Percentiles rank a stretch among this genome's conserved stretches.
phyloP scores from a whole-genome alignment of 1,140 invertebrate genomes.

The Venturia canescens region DNA sequence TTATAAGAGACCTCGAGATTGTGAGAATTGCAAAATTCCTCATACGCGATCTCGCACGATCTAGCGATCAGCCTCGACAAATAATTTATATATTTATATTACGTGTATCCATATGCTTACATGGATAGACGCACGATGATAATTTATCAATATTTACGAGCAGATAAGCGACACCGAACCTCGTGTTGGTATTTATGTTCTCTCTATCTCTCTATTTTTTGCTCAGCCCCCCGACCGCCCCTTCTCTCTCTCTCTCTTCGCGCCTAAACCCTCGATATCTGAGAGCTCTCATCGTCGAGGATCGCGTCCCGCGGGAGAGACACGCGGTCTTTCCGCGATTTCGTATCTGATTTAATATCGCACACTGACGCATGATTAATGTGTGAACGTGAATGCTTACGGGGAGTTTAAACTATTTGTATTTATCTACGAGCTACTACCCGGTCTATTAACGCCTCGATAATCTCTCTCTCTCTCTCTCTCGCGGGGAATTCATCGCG shows the following conservation, averaged over 20 bases:
- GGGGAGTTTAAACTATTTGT: neutral
- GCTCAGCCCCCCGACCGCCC: neutral
- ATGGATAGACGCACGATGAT: conserved; percentile 5
- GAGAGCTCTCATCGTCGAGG: neutral
- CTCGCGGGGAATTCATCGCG: neutral
- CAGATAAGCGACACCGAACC: conserved; percentile 38
- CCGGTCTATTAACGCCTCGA: neutral
- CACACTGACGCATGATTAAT: conserved; percentile 33
- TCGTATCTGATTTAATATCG: conserved; percentile 33
- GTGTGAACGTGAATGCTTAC: conserved; percentile 36
- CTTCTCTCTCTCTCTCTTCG: neutral
- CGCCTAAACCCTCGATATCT: conserved; percentile 2
- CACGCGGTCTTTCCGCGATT: conserved; percentile 42
- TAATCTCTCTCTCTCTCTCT: neutral
- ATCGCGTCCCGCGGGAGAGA: neutral
- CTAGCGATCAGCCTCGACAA: neutral
- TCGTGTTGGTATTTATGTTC: conserved; percentile 40
- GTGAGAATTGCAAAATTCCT: conserved; percentile 30
- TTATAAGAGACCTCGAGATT: neutral
- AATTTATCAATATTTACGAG: conserved; percentile 47
- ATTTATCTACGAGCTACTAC: neutral
- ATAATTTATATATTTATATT: neutral
- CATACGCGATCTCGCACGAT: neutral
- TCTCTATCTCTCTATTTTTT: neutral
- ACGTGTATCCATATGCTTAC: neutral